These are phyloP conservation scores for Agrilus cyanescens DNA, from an alignment of 2,888 invertebrate species.

Conservation along the genomic window DNA sequence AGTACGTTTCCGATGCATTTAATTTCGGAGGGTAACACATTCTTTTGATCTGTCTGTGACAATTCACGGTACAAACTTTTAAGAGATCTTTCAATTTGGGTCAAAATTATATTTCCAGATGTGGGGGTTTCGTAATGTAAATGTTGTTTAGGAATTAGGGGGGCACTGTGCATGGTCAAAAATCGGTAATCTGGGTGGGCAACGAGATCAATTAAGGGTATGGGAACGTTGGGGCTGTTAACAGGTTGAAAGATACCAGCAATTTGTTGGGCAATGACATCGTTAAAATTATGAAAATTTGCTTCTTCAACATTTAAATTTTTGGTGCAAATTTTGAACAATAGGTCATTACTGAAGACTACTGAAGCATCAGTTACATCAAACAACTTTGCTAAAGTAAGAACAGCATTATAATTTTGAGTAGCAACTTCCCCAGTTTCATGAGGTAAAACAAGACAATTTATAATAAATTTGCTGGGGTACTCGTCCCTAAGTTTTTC, in stretches of 20 bases:
- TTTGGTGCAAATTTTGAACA: constrained; percentile 33
- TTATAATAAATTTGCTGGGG: constrained; percentile 35
- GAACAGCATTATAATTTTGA: constrained; percentile 41
- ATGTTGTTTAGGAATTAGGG: constrained; percentile 26
- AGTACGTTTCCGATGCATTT: constrained; percentile 30
- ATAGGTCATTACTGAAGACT: constrained; percentile 39
- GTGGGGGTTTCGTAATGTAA: constrained; percentile 26
- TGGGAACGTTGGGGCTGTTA: constrained; percentile 18
- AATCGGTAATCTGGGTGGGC: constrained; percentile 39
- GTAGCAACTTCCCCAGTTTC: constrained; percentile 39
- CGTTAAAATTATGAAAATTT: constrained; percentile 35
- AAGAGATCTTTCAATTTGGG: background rate
- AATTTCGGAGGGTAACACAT: constrained; percentile 2
- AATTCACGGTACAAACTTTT: constrained; percentile 6
- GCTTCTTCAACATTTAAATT: constrained; percentile 20
- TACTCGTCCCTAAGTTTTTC: constrained; percentile 35
- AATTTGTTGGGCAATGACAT: constrained; percentile 37
- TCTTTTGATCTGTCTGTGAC: constrained; percentile 2
- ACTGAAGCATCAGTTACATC: constrained; percentile 33
- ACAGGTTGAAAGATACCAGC: constrained; percentile 36
- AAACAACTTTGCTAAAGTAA: constrained; percentile 37
- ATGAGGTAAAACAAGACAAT: constrained; percentile 37
- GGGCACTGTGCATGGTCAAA: constrained; percentile 34
- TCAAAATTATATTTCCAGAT: no score
- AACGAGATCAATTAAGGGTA: constrained; percentile 29